Percentiles rank a stretch among this genome's conserved stretches.
These are phyloP conservation scores for Cariama cristata DNA, from an alignment of 2,113 vertebrate species.

Conservation along the genomic window DNA sequence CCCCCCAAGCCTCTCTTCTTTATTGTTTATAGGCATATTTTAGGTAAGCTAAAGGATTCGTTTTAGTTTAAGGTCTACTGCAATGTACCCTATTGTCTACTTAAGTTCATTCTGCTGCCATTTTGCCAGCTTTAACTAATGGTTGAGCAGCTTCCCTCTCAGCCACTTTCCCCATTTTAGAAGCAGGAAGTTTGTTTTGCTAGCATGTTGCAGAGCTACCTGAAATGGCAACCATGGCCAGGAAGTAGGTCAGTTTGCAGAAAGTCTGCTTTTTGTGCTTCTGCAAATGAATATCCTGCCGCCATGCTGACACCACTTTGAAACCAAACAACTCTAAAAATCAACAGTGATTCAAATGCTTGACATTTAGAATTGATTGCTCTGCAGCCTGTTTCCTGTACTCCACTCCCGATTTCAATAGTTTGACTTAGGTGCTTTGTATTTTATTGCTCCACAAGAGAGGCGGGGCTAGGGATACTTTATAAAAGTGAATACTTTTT, in stretches of 20 bases:
- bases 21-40: not conserved
- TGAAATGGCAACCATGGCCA: slow-evolving; percentile 66
- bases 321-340: not conserved
- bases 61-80: not conserved
- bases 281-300: slow-evolving; percentile 48
- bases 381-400: not conserved
- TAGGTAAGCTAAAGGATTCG: not conserved
- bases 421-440: not conserved
- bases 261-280: not conserved
- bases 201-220: slow-evolving; percentile 28
- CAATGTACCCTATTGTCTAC: not conserved
- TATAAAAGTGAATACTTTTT: not conserved
- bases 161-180: slow-evolving; percentile 2
- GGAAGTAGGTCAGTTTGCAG: slow-evolving; percentile 57
- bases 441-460: not conserved
- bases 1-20: not conserved
- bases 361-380: not conserved
- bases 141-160: not conserved
- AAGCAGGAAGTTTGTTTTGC: slow-evolving; percentile 66
- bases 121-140: not conserved
- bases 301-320: not conserved
- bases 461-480: not conserved
- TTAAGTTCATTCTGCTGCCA: not conserved
- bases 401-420: not conserved
- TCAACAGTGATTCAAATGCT: not conserved